These are phyloP conservation scores for Lasioglossum oenotherae DNA, from an alignment of 2,888 invertebrate genomes.

Conservation along the genomic window DNA sequence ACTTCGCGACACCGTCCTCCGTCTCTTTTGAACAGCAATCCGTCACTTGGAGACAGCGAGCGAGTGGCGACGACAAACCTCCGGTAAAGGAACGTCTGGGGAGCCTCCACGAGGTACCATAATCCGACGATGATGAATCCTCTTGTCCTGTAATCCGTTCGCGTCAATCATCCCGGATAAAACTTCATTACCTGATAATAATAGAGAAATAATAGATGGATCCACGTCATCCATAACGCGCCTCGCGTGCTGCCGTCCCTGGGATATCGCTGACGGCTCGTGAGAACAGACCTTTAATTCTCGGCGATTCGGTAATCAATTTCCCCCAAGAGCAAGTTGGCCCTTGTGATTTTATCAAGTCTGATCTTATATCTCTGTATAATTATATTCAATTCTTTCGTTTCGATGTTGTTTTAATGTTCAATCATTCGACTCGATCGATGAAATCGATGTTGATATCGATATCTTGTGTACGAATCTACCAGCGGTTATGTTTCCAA, in stretches of 20 bases:
- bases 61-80: conserved; percentile 28
- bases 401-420: background rate
- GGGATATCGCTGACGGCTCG: background rate
- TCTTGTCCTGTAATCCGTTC: conserved; percentile 62
- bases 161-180: conserved; percentile 59
- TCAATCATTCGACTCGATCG: background rate
- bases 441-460: background rate
- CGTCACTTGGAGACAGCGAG: conserved; percentile 52
- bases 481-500: background rate
- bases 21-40: conserved; percentile 51
- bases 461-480: background rate
- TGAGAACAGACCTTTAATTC: background rate
- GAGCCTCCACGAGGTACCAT: conserved; percentile 41
- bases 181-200: conserved; percentile 62
- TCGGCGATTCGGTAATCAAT: background rate
- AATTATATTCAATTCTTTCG: background rate
- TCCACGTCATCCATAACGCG: conserved; percentile 20
- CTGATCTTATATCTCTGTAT: too few relatives aligned
- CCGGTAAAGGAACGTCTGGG: conserved; percentile 35
- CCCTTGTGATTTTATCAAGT: background rate
- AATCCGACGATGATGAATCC: conserved; percentile 67
- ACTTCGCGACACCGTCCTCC: conserved; percentile 2
- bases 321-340: background rate
- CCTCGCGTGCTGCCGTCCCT: background rate
- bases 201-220: conserved; percentile 43